phyloP scores from a whole-genome alignment of 2,888 invertebrate genomes.

The Hydroisotoma schaefferi region DNA sequence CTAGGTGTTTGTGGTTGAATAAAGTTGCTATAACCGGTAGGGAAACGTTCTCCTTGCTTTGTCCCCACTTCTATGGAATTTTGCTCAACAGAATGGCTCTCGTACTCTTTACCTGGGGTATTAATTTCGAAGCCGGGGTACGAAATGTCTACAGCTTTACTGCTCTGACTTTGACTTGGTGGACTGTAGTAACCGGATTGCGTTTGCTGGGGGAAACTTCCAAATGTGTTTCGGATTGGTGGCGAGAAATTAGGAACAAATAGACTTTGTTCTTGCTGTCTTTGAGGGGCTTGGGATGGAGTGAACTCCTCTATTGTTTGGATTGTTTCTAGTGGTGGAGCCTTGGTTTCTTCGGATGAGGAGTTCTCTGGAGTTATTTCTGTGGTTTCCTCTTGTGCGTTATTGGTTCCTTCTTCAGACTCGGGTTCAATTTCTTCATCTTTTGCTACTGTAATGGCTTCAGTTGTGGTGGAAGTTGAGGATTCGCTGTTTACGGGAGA shows the following conservation, averaged over 20 bases:
- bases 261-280: slow-evolving; percentile 6
- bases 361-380: background rate
- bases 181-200: too few species aligned
- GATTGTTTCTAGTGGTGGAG: slow-evolving; percentile 1
- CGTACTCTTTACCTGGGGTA: slow-evolving; percentile 33
- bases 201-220: too few species aligned
- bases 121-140: slow-evolving; percentile 21
- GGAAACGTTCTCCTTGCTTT: background rate
- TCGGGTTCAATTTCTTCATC: background rate
- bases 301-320: slow-evolving; percentile 10
- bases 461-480: slow-evolving; percentile 7
- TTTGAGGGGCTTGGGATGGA: background rate
- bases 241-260: background rate
- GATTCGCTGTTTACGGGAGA: slow-evolving; percentile 18
- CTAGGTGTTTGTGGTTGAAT: slow-evolving; percentile 12
- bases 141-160: background rate
- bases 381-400: background rate
- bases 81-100: slow-evolving; percentile 32
- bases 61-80: slow-evolving; percentile 22
- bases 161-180: too few species aligned
- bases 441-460: slow-evolving; percentile 1
- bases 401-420: background rate
- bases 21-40: too few species aligned
- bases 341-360: background rate
- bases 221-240: too few species aligned